These are phyloP conservation scores for Amorpha juglandis DNA, from an alignment of 2,888 invertebrate genomes.

Conservation along the genomic window DNA sequence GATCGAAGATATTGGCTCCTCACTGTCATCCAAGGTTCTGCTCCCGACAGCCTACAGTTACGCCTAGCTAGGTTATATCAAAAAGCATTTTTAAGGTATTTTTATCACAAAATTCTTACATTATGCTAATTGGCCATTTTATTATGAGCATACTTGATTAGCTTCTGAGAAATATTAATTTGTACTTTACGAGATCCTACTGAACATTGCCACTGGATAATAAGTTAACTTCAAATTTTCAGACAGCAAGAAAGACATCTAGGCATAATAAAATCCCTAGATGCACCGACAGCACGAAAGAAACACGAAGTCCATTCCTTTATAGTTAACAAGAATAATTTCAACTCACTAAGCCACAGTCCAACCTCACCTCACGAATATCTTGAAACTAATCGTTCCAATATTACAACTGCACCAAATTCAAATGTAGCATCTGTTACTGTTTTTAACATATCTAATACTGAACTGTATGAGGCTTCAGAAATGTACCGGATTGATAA, in stretches of 20 bases:
- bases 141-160: too few relatives aligned
- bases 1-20: constrained; percentile 92
- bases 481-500: constrained; percentile 55
- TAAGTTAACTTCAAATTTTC: constrained; percentile 42
- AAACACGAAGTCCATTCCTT: constrained; percentile 81
- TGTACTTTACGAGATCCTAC: too few relatives aligned
- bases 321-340: constrained; percentile 66
- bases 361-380: constrained; percentile 61
- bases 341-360: constrained; percentile 51
- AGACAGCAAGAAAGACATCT: constrained; percentile 93
- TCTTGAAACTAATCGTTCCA: constrained; percentile 46
- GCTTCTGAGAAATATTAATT: too few relatives aligned
- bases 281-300: constrained; percentile 72
- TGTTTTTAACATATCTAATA: constrained; percentile 40
- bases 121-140: not conserved
- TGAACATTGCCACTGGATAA: too few relatives aligned
- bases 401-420: not conserved
- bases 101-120: not conserved
- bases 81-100: constrained; percentile 90
- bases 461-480: constrained; percentile 37
- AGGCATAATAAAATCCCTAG: constrained; percentile 86
- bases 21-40: constrained; percentile 87
- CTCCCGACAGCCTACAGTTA: constrained; percentile 88
- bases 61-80: constrained; percentile 91
- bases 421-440: constrained; percentile 27